Evolutionary conservation across 2,797 vertebrate species (phyloP).

Genomic region (Esox masquinongy): DNA sequence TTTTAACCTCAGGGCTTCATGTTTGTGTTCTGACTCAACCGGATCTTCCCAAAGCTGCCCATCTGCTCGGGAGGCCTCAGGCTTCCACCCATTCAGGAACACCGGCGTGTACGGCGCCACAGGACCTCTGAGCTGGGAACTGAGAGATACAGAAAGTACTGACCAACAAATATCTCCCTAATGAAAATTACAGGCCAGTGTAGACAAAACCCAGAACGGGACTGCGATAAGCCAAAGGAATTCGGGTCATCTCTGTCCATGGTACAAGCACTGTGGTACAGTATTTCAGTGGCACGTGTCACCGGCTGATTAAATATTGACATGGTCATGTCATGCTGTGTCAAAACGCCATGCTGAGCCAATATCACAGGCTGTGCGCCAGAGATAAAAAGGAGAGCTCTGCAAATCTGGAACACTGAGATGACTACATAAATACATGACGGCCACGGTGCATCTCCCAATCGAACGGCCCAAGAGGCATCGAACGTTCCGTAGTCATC

Average conservation of each 20-base stretch:
- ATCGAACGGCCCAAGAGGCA: too few relatives aligned
- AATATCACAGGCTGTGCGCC: background rate
- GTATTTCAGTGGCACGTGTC: background rate
- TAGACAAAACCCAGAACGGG: background rate
- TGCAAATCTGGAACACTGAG: background rate
- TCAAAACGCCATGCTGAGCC: background rate
- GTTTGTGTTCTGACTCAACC: slow-evolving; percentile 83
- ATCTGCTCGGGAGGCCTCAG: slow-evolving; percentile 63
- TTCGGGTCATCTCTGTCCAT: background rate
- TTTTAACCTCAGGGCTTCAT: slow-evolving; percentile 72
- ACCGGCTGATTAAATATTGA: slow-evolving; percentile 1
- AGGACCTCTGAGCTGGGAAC: slow-evolving; percentile 74
- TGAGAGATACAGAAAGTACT: slow-evolving; percentile 25
- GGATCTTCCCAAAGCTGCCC: slow-evolving; percentile 85
- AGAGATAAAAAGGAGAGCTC: background rate
- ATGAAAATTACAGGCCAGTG: background rate
- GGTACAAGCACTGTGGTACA: background rate
- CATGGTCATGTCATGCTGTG: slow-evolving; percentile 8
- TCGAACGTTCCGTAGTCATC: background rate
- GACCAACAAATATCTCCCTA: background rate
- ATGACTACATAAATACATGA: background rate
- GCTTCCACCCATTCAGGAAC: slow-evolving; percentile 84
- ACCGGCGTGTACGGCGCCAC: slow-evolving; percentile 72
- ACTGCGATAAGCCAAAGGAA: background rate
- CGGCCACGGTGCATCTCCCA: too few relatives aligned